Evolutionary conservation across 2,888 invertebrate species (phyloP).

Genomic region (Muscina levida): DNA sequence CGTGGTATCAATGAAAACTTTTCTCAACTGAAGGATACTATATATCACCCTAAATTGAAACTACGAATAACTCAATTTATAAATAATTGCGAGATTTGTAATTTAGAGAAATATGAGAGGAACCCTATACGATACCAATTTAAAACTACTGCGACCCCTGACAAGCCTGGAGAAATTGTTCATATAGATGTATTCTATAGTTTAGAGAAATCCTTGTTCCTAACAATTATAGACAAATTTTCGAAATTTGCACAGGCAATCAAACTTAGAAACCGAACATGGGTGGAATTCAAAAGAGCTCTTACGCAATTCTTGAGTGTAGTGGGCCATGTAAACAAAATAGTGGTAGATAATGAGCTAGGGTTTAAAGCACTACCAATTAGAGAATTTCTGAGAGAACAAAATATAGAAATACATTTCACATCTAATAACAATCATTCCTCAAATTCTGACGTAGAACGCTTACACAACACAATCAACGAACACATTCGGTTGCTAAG

Average conservation of each 20-base stretch:
- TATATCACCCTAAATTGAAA: conserved; percentile 52
- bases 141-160: background rate
- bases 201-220: conserved; percentile 60
- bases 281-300: no score
- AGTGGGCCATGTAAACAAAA: conserved; percentile 57
- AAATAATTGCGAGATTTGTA: conserved; percentile 34
- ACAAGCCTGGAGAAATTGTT: background rate
- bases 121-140: background rate
- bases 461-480: conserved; percentile 64
- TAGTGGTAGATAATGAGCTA: no score
- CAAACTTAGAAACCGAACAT: conserved; percentile 58
- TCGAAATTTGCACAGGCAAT: conserved; percentile 66
- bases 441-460: conserved; percentile 65
- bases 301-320: conserved; percentile 57
- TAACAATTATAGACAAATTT: conserved; percentile 68
- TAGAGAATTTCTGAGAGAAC: conserved; percentile 50
- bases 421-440: no score
- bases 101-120: conserved; percentile 9
- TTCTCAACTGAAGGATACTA: background rate
- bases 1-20: background rate
- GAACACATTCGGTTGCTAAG: no score
- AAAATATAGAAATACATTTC: conserved; percentile 60
- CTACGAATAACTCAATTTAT: conserved; percentile 49
- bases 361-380: conserved; percentile 62
- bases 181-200: conserved; percentile 48